These are phyloP conservation scores for Cottoperca gobio DNA, from an alignment of 2,797 vertebrate genomes.

Conservation along the genomic window DNA sequence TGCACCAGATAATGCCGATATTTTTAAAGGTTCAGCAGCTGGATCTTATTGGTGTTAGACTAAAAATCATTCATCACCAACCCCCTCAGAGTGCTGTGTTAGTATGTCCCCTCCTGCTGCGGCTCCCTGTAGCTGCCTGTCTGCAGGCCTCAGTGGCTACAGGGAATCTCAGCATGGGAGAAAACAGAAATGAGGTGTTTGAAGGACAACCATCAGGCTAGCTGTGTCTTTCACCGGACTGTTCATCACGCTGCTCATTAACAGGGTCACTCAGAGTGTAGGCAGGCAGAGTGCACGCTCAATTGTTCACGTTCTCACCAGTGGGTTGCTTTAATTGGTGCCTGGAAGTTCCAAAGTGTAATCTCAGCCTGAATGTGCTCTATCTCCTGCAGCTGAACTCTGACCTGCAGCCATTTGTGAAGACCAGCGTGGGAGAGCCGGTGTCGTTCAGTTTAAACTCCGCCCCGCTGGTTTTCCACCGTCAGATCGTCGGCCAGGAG, in stretches of 20 bases:
- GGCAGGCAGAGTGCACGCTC: constrained; percentile 16
- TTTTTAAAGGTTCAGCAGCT: constrained; percentile 25
- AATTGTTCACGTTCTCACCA: neutral
- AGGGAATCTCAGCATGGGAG: constrained; percentile 66
- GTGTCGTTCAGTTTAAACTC: constrained; percentile 89
- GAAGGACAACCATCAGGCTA: constrained; percentile 61
- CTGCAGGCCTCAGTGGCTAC: constrained; percentile 48
- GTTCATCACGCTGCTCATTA: constrained; percentile 58
- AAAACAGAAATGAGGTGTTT: constrained; percentile 49
- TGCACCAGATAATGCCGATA: neutral
- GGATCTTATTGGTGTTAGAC: neutral
- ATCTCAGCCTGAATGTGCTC: neutral
- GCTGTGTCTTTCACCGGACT: constrained; percentile 27
- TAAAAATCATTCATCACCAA: constrained; percentile 35
- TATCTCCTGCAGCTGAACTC: constrained; percentile 89
- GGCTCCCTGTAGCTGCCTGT: constrained; percentile 54
- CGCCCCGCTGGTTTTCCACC: constrained; percentile 94
- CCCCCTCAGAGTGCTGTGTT: constrained; percentile 26
- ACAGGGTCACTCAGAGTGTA: constrained; percentile 35
- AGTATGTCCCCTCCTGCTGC: constrained; percentile 57
- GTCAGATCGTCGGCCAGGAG: constrained; percentile 90
- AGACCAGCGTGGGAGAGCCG: constrained; percentile 81
- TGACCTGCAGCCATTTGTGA: constrained; percentile 95
- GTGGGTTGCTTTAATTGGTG: constrained; percentile 29
- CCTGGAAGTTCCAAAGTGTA: constrained; percentile 12